Percentiles rank a stretch among this genome's conserved stretches.
These are phyloP conservation scores for Glossophaga mutica DNA, from an alignment of 2,797 vertebrate species.

Conservation along the genomic window DNA sequence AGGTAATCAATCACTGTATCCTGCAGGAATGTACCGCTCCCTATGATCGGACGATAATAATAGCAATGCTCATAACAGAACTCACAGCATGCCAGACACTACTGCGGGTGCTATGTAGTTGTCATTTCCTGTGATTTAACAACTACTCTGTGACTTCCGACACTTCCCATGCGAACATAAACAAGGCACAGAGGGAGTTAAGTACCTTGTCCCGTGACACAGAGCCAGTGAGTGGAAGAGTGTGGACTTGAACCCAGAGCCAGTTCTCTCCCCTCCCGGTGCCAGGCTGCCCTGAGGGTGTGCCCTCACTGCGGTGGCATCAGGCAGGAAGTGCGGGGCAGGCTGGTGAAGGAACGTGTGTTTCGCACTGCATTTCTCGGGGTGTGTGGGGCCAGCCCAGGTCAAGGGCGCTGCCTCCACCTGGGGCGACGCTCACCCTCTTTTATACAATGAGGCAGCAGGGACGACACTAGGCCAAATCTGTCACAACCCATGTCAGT, in stretches of 20 bases:
- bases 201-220: not conserved
- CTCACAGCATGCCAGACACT: not conserved
- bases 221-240: not conserved
- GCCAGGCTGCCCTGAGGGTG: not conserved
- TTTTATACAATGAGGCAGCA: not conserved
- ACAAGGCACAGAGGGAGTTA: not conserved
- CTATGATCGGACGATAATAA: not conserved
- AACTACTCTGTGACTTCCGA: not conserved
- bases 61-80: not conserved
- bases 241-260: not conserved
- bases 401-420: not conserved
- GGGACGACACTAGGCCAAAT: not conserved
- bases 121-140: not conserved
- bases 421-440: not conserved
- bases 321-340: not conserved
- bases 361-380: accelerated
- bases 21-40: not conserved
- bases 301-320: not conserved
- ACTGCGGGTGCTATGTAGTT: not conserved
- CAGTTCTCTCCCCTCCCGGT: not conserved
- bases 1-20: not conserved
- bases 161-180: not conserved
- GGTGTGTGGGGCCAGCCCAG: not conserved
- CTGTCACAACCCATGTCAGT: not conserved
- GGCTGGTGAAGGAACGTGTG: not conserved